A percentile compares a stretch with the other conserved stretches of the same genome.
These are phyloP conservation scores for Argyrosomus japonicus DNA, from an alignment of 2,113 vertebrate species.

Conservation along the genomic window DNA sequence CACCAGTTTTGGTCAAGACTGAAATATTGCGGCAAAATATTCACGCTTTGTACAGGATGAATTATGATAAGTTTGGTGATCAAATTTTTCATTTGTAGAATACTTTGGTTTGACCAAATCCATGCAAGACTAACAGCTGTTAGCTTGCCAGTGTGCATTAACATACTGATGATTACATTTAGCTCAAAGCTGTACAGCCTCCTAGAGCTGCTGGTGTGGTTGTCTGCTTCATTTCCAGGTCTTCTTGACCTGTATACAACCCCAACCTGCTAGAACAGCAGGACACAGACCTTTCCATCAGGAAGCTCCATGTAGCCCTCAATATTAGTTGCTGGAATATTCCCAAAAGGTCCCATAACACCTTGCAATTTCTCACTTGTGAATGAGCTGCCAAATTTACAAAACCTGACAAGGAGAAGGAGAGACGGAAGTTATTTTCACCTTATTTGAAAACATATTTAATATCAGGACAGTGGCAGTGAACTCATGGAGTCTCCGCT, in stretches of 20 bases:
- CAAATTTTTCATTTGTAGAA: no score
- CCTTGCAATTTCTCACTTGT: conserved; percentile 95
- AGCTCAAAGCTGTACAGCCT: background rate
- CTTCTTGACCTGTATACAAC: background rate
- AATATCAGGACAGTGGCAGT: background rate
- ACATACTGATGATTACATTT: background rate
- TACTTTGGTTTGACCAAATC: no score
- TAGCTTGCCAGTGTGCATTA: background rate
- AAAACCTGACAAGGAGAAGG: conserved; percentile 86
- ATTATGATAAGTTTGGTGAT: no score
- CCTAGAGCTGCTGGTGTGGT: no score
- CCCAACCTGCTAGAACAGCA: background rate
- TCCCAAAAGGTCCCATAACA: conserved; percentile 91
- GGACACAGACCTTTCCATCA: conserved; percentile 89
- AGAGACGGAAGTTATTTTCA: background rate
- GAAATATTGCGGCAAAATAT: no score
- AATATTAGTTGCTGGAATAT: conserved; percentile 89
- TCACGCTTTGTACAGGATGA: no score
- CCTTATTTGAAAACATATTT: background rate
- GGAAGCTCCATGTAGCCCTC: conserved; percentile 91
- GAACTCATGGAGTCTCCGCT: background rate
- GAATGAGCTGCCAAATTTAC: conserved; percentile 92
- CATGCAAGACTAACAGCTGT: background rate
- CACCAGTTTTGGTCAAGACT: no score
- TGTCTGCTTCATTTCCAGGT: no score